A percentile compares a stretch with the other conserved stretches of the same genome.
Evolutionary conservation across 2,888 invertebrate species (phyloP).

Genomic region (Rapana venosa): DNA sequence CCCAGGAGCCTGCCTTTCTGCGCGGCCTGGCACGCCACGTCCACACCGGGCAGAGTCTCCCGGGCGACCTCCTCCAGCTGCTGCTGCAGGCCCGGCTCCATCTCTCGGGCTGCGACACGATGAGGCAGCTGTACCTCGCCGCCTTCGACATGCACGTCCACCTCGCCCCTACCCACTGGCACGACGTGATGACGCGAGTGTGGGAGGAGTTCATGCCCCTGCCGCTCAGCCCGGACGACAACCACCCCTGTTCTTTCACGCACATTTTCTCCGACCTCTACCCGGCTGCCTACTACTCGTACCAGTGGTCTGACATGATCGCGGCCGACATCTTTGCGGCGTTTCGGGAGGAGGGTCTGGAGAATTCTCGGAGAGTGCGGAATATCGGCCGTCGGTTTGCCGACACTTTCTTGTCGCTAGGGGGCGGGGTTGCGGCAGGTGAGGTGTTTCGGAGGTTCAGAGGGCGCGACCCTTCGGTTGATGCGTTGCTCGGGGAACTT

Average conservation of each 20-base stretch:
- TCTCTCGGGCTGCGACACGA: conserved; percentile 83
- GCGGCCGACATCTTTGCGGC: conserved; percentile 94
- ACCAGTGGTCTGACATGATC: conserved; percentile 90
- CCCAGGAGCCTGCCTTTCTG: conserved; percentile 84
- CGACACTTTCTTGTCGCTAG: conserved; percentile 89
- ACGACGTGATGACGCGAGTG: conserved; percentile 86
- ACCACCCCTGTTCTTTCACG: conserved; percentile 90
- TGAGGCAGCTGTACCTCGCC: conserved; percentile 88
- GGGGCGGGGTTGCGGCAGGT: conserved; percentile 88
- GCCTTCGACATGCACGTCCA: conserved; percentile 91
- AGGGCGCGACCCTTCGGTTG: conserved; percentile 93
- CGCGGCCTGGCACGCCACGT: conserved; percentile 86
- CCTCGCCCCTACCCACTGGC: conserved; percentile 88
- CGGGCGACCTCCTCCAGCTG: conserved; percentile 82
- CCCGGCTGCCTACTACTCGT: conserved; percentile 90
- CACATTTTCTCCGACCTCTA: conserved; percentile 90
- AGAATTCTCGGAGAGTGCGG: conserved; percentile 67
- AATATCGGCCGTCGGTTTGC: conserved; percentile 81
- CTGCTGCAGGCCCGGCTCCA: conserved; percentile 27
- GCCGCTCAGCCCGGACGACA: conserved; percentile 87
- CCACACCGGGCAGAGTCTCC: conserved; percentile 85
- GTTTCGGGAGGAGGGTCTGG: conserved; percentile 84
- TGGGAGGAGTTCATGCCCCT: conserved; percentile 91
- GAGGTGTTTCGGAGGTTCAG: conserved; percentile 94
- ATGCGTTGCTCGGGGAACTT: conserved; percentile 56